Base-by-base conservation (phyloP, 1,140 invertebrate genomes). In the Parapsyche elsis region DNA sequence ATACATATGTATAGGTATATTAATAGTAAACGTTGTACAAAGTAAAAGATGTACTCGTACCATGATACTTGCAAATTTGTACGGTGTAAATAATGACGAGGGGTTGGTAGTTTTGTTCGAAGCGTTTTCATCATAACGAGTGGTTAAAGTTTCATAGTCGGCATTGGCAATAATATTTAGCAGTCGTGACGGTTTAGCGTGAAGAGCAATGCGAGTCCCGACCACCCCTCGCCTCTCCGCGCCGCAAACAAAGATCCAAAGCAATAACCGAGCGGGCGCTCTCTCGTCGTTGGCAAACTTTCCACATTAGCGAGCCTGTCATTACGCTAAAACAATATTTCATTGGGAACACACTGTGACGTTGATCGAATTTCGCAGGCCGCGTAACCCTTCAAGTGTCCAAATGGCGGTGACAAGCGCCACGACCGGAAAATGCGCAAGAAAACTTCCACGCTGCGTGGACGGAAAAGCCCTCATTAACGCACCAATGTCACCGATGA, bases 321-420 rank as follows among this genome's bases (percentile, higher is more conserved):
- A 75, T 75, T 75, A 46, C 46, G 73, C 44, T 30, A 57, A 77
- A 67, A 77, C 75, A 77, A 77, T 77, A 77, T 77, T 77, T 77
- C 75, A 77, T 77, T 45, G 57, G 57, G 44, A 77, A 77, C 75
- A 77, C 75, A 77, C 57, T 30, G 30, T 77, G 75, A 77, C 75
- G 24, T 77, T 77, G 53, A 77, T 77, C 59, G 75, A 77, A 77
- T 77, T 77, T 77, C 19, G 57, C 24, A 16, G 46, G 75, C 26
- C 75, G 53, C 30, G 64, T n/a, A 77, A 45, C 75, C 71, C 57
- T 77, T 77, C 75, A 77, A 64, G 59, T 64, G 75, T 77, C 75
- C 59, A 77, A 77, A 64, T 53, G 16, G 71, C 26, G 75, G 75
- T 77, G 75, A 77, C 75, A 77, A 73, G 38, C 9, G 21, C 16